Conservation (phyloP, 1,140 invertebrate genomes). For the Zelostemma sp. region DNA sequence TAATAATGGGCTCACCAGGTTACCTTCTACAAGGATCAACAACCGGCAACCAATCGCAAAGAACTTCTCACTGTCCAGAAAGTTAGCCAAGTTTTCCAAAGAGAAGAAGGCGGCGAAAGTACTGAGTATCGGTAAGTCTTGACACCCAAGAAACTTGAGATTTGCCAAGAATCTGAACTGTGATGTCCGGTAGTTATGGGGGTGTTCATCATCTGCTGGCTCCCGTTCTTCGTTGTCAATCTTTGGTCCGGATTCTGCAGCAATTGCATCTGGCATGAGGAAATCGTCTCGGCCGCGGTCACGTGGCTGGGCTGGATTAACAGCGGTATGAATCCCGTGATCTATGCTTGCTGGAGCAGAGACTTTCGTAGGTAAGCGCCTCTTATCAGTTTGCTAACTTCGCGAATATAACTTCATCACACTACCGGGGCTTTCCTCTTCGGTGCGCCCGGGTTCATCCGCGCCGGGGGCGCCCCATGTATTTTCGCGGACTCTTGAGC, state of each 20-base stretch:
- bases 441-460: neutral
- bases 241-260: conserved; percentile 91
- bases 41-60: conserved; percentile 75
- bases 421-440: conserved; percentile 7
- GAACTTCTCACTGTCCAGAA: conserved; percentile 90
- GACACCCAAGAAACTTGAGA: conserved; percentile 76
- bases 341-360: conserved; percentile 96
- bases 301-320: conserved; percentile 99
- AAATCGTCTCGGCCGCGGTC: conserved; percentile 92
- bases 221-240: conserved; percentile 98
- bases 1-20: conserved; percentile 79
- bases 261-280: conserved; percentile 88
- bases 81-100: conserved; percentile 92
- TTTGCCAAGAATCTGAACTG: too few relatives aligned
- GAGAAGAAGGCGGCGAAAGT: conserved; percentile 98
- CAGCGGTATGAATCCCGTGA: conserved; percentile 97
- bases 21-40: conserved; percentile 70
- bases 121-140: conserved; percentile 97
- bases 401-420: conserved; percentile 5
- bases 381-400: conserved; percentile 9
- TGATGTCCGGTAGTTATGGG: too few relatives aligned
- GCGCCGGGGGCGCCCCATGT: neutral
- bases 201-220: conserved; percentile 97
- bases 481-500: neutral
- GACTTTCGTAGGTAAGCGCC: conserved; percentile 90